Evolutionary conservation across 2,797 vertebrate species (phyloP), one percentile per base, ranked within the genome.

Genomic region (Macroramphosus scolopax): DNA sequence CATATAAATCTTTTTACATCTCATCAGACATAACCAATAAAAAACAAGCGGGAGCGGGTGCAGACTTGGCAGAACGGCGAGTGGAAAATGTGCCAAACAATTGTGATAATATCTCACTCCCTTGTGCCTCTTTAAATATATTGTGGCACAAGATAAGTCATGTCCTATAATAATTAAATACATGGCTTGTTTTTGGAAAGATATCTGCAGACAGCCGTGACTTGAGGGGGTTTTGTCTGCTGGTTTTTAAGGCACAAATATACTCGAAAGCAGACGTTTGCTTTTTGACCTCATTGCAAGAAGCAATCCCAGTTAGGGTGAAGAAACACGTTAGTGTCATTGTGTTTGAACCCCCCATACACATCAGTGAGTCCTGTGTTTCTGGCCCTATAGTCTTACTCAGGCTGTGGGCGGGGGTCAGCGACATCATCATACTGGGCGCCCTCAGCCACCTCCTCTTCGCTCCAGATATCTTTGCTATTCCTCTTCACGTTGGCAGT

Each of bases 371-470:
- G 11, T 6, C 5, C 8, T 32, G 13, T 2, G 2, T 0, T 36
- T 47, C 13, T 48, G 18, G n/a, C n/a, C n/a, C n/a, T n/a, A n/a
- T n/a, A n/a, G n/a, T 46, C 83, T 76, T 65, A 92, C 90, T 91
- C 84, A 17, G 90, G 89, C 56, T 87, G 83, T 1, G 88, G 87
- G 1, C 90, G 71, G 1, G 42, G 74, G 47, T 91, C 91, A 12
- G 31, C 12, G 13, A 84, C 29, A 24, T 92, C 89, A 14, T 89
- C 85, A 31, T 83, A 87, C 26, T 88, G 84, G 3, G 82, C 64
- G 3, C 82, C 83, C 17, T 89, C 88, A 1, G 78, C 35, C 36
- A 91, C 87, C 55, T 92, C 90, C 4, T 88, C 88, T 33, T 82
- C 76, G 25, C 71, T 75, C 89, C 91, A 88, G 46, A 88, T 88